phyloP scores from a whole-genome alignment of 2,113 vertebrate species.

The Apistogramma diplotaenia region DNA sequence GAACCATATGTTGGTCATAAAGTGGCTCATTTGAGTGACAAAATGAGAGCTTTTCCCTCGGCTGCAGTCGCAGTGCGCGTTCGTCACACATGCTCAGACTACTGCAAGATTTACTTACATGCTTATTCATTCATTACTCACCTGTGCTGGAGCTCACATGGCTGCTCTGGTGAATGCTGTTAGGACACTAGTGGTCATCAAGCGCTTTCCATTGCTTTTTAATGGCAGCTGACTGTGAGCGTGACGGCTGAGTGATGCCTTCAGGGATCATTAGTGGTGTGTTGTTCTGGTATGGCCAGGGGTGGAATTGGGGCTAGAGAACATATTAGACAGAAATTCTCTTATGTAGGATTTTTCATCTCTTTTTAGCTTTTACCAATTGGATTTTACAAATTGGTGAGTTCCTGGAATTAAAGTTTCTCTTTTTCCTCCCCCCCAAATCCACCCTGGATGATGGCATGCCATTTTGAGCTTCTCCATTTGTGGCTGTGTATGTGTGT shows the following conservation, averaged over 20 bases:
- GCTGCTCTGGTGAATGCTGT: conserved; percentile 1
- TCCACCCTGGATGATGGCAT: conserved; percentile 61
- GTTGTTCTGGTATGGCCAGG: conserved; percentile 36
- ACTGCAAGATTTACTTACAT: background rate
- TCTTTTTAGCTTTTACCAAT: conserved; percentile 41
- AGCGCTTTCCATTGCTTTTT: conserved; percentile 49
- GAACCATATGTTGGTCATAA: background rate
- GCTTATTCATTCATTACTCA: background rate
- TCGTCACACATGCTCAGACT: background rate
- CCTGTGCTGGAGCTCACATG: background rate
- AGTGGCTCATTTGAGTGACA: background rate
- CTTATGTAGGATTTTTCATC: background rate
- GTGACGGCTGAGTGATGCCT: conserved; percentile 33
- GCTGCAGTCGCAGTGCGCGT: background rate
- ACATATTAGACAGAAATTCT: background rate
- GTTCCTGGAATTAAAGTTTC: conserved; percentile 21
- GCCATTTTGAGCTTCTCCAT: conserved; percentile 69
- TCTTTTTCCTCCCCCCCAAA: conserved; percentile 25
- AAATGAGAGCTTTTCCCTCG: background rate
- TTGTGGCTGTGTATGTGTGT: conserved; percentile 69
- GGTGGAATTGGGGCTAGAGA: conserved; percentile 58
- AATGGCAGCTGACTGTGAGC: conserved; percentile 24
- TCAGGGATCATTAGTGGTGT: conserved; percentile 41
- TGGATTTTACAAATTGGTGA: conserved; percentile 50
- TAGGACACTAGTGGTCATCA: conserved; percentile 56